phyloP scores from a whole-genome alignment of 2,797 vertebrate genomes.

The Otolemur crassicaudatus region DNA sequence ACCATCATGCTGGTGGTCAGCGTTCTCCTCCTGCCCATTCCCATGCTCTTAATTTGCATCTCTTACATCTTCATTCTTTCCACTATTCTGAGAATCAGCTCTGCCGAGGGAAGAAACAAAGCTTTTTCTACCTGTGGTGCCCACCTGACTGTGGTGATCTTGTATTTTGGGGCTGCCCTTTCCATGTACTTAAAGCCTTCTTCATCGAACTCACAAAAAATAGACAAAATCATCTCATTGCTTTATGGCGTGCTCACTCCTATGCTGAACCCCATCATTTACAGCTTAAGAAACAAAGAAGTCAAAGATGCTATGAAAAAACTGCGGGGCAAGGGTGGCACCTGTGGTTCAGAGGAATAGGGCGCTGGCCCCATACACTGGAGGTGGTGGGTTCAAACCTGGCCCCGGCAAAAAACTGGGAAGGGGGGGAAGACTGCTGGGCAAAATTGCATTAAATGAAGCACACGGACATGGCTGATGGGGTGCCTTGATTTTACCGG shows the following conservation, averaged over 20 bases:
- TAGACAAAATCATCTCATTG: constrained; percentile 75
- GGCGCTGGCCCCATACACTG: too few relatives aligned
- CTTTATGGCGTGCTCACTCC: constrained; percentile 82
- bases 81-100: constrained; percentile 71
- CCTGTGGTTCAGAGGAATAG: too few relatives aligned
- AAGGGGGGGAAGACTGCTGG: too few relatives aligned
- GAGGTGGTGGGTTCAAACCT: too few relatives aligned
- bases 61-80: constrained; percentile 80
- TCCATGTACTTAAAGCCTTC: constrained; percentile 81
- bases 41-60: constrained; percentile 76
- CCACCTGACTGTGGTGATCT: constrained; percentile 80
- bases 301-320: constrained; percentile 78
- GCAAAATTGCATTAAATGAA: neutral
- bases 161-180: constrained; percentile 79
- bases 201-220: constrained; percentile 66
- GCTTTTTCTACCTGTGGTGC: constrained; percentile 84
- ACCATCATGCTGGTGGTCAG: constrained; percentile 66
- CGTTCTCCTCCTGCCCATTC: constrained; percentile 75
- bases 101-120: constrained; percentile 74
- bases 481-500: neutral
- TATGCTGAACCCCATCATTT: constrained; percentile 84
- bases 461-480: neutral
- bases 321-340: neutral
- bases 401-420: too few relatives aligned
- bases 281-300: constrained; percentile 85